Conservation (phyloP, 1,140 invertebrate species). For the Ceratosolen solmsi region DNA sequence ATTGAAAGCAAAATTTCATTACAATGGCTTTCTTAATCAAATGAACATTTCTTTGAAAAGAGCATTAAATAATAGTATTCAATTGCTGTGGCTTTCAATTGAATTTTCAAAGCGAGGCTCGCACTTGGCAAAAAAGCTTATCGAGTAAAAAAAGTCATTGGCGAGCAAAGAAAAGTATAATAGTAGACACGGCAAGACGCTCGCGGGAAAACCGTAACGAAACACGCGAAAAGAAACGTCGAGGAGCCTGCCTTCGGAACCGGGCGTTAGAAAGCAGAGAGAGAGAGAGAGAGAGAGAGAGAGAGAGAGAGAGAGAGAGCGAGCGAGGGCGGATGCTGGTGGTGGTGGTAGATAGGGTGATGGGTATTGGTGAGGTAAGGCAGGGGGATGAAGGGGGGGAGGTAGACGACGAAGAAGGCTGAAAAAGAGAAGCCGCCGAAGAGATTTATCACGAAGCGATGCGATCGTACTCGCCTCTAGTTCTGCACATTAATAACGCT, state of each 20-base stretch:
- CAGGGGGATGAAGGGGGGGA: conserved; percentile 31
- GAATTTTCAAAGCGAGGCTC: conserved; percentile 20
- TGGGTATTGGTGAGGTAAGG: no score
- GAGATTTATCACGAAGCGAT: conserved; percentile 72
- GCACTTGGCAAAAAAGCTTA: background rate
- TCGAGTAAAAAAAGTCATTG: background rate
- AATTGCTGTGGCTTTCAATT: conserved; percentile 37
- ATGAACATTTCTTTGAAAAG: background rate
- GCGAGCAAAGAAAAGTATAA: conserved; percentile 38
- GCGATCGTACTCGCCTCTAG: conserved; percentile 70
- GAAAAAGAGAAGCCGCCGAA: conserved; percentile 61
- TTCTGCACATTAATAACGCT: conserved; percentile 70
- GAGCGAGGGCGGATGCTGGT: no score
- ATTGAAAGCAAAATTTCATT: conserved; percentile 6
- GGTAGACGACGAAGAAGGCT: conserved; percentile 54
- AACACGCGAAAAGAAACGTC: conserved; percentile 68
- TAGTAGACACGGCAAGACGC: conserved; percentile 37
- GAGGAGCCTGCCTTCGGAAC: conserved; percentile 21
- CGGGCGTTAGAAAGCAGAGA: conserved; percentile 25
- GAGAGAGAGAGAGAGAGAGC: conserved; percentile 46
- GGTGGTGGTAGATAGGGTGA: no score
- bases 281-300: conserved; percentile 47
- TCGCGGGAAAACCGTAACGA: conserved; percentile 60
- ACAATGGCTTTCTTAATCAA: background rate
- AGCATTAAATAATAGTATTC: conserved; percentile 28